Evolutionary conservation across 2,888 invertebrate genomes (phyloP).

Genomic region (Chromoteleia sp.): DNA sequence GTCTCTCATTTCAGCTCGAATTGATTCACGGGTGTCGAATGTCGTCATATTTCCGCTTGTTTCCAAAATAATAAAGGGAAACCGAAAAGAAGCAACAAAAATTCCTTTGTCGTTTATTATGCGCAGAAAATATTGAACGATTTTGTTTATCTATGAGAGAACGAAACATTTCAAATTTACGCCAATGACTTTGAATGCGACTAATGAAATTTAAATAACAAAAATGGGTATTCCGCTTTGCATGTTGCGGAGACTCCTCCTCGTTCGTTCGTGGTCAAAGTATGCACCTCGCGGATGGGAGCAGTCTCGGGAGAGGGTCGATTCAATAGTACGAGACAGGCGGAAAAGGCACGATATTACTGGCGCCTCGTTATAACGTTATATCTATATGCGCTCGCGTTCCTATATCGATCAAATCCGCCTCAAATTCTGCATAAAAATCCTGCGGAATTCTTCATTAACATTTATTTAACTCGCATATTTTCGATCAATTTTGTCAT

Average conservation of each 20-base stretch:
- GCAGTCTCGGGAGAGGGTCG: conserved; percentile 56
- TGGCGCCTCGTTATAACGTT: conserved; percentile 58
- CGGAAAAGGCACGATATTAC: conserved; percentile 60
- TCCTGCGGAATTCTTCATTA: conserved; percentile 10
- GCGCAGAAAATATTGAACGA: not conserved
- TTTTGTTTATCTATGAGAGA: not conserved
- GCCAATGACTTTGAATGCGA: conserved; percentile 20
- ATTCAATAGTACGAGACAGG: conserved; percentile 55
- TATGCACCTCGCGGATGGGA: conserved; percentile 50
- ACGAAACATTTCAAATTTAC: conserved; percentile 8
- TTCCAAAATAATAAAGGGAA: conserved; percentile 5
- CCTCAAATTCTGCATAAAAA: conserved; percentile 23
- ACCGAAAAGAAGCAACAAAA: not conserved
- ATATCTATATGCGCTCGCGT: conserved; percentile 30
- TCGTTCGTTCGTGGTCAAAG: conserved; percentile 45
- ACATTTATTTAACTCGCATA: conserved; percentile 14
- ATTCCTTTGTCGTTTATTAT: too few relatives aligned
- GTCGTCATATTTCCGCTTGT: conserved; percentile 1
- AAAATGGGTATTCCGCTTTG: conserved; percentile 35
- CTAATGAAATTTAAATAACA: conserved; percentile 44
- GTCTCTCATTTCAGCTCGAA: not conserved
- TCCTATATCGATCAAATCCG: conserved; percentile 48
- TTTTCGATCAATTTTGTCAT: not conserved
- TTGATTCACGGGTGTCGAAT: conserved; percentile 14
- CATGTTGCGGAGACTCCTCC: conserved; percentile 17